Conservation (phyloP, 1,140 invertebrate genomes). For the Ericerus pela region DNA sequence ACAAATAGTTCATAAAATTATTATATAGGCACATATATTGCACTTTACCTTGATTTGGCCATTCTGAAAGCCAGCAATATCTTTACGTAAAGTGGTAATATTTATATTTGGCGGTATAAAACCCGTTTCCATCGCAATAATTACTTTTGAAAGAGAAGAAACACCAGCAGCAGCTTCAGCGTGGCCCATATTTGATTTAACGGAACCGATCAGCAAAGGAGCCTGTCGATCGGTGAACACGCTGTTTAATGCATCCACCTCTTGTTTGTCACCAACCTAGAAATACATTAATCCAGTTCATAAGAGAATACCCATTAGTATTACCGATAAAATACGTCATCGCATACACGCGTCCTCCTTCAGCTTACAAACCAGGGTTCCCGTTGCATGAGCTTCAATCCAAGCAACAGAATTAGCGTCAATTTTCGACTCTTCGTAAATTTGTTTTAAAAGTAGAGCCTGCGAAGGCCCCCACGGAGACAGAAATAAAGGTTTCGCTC, state of each 20-base stretch:
- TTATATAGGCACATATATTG: not conserved
- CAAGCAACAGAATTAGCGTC: slow-evolving; percentile 34
- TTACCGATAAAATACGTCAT: too few relatives aligned
- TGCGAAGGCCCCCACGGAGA: not conserved
- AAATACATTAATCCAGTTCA: too few relatives aligned
- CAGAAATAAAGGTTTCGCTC: slow-evolving; percentile 34
- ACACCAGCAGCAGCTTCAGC: slow-evolving; percentile 50
- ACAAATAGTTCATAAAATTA: not conserved
- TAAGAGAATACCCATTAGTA: too few relatives aligned
- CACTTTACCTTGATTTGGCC: slow-evolving; percentile 29
- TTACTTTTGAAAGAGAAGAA: slow-evolving; percentile 40
- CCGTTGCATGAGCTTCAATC: slow-evolving; percentile 24
- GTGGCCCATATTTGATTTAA: slow-evolving; percentile 64
- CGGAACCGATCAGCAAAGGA: slow-evolving; percentile 52
- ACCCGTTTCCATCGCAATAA: slow-evolving; percentile 22
- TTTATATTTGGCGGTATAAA: slow-evolving; percentile 26
- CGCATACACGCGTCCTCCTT: too few relatives aligned
- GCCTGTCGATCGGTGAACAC: slow-evolving; percentile 37
- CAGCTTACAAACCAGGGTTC: slow-evolving; percentile 31
- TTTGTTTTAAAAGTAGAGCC: slow-evolving; percentile 1
- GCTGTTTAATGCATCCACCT: slow-evolving; percentile 42
- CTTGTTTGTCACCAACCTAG: slow-evolving; percentile 43
- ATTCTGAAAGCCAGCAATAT: slow-evolving; percentile 39
- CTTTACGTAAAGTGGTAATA: slow-evolving; percentile 27
- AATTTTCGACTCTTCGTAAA: slow-evolving; percentile 30